A percentile compares a stretch with the other conserved stretches of the same genome.
Conservation (phyloP, 2,797 vertebrate species). For the Ptychobarbus kaznakovi region DNA sequence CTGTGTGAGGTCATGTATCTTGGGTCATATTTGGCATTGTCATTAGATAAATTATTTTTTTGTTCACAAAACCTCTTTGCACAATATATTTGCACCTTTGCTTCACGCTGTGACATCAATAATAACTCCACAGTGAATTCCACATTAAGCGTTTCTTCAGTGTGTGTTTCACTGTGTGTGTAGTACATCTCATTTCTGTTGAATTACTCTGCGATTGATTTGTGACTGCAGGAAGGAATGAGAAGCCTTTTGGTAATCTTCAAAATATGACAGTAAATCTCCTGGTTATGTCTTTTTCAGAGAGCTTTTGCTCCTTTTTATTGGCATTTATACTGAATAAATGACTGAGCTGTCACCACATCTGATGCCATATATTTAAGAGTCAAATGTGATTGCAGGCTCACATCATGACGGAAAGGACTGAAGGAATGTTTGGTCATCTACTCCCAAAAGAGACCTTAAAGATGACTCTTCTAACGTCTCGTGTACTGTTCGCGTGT, state of each 20-base stretch:
- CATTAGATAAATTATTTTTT: constrained; percentile 63
- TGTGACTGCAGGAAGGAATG: constrained; percentile 68
- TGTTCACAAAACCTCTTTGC: constrained; percentile 62
- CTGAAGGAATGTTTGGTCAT: constrained; percentile 16
- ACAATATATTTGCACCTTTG: constrained; percentile 70
- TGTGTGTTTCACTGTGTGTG: constrained; percentile 66
- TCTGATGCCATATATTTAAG: constrained; percentile 18
- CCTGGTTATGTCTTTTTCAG: constrained; percentile 67
- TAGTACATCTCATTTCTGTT: constrained; percentile 69
- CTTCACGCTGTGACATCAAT: constrained; percentile 66
- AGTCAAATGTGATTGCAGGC: constrained; percentile 30
- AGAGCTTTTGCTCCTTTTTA: constrained; percentile 65
- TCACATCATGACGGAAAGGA: constrained; percentile 6
- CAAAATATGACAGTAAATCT: constrained; percentile 70
- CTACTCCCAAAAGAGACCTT: not conserved
- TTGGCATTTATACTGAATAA: constrained; percentile 41
- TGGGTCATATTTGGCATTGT: constrained; percentile 3
- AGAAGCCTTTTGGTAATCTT: constrained; percentile 52
- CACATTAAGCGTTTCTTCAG: constrained; percentile 70
- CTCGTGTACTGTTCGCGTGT: constrained; percentile 22
- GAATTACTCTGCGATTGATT: constrained; percentile 68
- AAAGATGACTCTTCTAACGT: not conserved
- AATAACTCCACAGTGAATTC: constrained; percentile 75
- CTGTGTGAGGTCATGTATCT: not conserved
- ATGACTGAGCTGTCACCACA: constrained; percentile 21